Percentiles rank a stretch among this genome's conserved stretches.
Conservation (phyloP, 2,797 vertebrate species). For the Premnoplex brunnescens region DNA sequence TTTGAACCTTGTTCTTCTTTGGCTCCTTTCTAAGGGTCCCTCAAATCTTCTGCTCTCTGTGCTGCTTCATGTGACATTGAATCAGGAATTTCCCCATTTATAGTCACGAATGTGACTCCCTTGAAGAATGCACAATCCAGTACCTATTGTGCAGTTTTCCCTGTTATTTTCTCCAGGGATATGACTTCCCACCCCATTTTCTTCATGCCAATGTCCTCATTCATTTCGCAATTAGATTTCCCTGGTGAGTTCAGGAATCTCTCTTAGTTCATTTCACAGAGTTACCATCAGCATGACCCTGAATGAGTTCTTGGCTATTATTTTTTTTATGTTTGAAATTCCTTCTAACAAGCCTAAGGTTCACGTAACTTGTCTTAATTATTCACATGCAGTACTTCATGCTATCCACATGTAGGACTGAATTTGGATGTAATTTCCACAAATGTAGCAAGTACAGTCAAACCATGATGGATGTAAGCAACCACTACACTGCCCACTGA, state of each 20-base stretch:
- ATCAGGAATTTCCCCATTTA: not conserved
- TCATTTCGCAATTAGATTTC: slow-evolving; percentile 40
- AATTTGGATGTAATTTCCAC: not conserved
- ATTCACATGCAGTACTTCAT: not conserved
- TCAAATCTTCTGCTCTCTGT: not conserved
- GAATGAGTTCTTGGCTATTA: not conserved
- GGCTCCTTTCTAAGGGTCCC: not conserved
- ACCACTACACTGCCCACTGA: not conserved
- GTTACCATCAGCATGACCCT: not conserved
- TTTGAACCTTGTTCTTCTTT: not conserved
- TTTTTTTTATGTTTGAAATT: not conserved
- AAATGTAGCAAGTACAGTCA: not conserved
- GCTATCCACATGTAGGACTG: not conserved
- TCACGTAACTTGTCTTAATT: not conserved
- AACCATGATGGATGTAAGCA: not conserved
- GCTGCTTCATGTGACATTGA: not conserved
- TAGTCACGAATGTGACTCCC: not conserved
- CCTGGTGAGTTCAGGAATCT: slow-evolving; percentile 32
- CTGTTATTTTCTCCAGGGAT: slow-evolving; percentile 23
- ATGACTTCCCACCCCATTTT: slow-evolving; percentile 34
- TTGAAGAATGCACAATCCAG: not conserved
- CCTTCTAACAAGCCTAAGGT: not conserved
- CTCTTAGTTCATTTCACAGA: not conserved
- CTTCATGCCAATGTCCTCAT: slow-evolving; percentile 47
- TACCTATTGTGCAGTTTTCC: slow-evolving; percentile 2